Base-by-base conservation (phyloP, 1,140 invertebrate genomes). In the Ceratoteleas bidentatus region DNA sequence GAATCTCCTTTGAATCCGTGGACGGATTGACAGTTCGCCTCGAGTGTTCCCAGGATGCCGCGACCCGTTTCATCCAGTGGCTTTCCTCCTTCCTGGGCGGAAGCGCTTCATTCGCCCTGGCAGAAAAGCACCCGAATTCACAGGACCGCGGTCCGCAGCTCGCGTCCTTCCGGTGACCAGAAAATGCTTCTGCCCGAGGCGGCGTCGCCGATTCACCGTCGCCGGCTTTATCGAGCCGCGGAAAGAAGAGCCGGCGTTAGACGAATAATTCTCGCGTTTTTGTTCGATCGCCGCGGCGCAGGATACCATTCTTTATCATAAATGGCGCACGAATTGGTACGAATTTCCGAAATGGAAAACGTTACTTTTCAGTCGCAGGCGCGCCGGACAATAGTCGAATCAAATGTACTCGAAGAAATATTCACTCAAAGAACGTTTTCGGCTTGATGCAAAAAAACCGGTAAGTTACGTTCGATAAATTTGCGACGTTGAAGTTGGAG, bases 1-100 rank as follows among this genome's bases (percentile, higher is more conserved):
- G 85, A 88, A 89, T 90, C 88, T 89, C 87, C 85, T 88, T 91
- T 91, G 86, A 88, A 87, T 85, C 83, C 73, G 77, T 85, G 79
- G 79, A 79, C 78, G 88, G 87, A 91, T 91, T 91, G 90, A 91
- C 90, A 89, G 89, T 89, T 90, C 86, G 87, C 84, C 85, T 85
- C 77, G 84, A 87, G 87, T 88, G 88, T 90, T 91, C 88, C 89
- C 90, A 90, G 88, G 88, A 89, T 83, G 50, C 54, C 40, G 58
- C 74, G 79, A 85, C 80, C 66, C 62, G 45, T 78, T 66, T 73
- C 64, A 64, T 58, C 60, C 50, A 58, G 33, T 76, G 80, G 74
- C 56, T 64, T 86, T 84, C 76, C 86, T 84, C 76, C 82, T 87
- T 88, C 86, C 65, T 60, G 54, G 11, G 9, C 74, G 69, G 73